phyloP scores from a whole-genome alignment of 2,888 invertebrate genomes.

The Villa cingulata region DNA sequence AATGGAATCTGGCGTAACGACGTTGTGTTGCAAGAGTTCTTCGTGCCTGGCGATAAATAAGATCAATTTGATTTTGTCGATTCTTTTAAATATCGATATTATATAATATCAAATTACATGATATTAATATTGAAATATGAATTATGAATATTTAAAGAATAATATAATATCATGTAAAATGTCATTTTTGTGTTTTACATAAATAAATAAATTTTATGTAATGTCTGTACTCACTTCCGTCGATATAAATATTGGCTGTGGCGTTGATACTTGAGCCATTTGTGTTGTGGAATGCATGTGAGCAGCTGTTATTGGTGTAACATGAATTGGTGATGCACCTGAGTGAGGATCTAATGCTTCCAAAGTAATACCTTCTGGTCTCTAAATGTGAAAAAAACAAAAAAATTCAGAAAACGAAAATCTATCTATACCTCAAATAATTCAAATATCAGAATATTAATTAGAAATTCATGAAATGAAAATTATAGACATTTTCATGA shows the following conservation, averaged over 20 bases:
- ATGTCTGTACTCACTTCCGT: slow-evolving; percentile 27
- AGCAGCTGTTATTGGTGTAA: slow-evolving; percentile 36
- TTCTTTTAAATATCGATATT: no score
- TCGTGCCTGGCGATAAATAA: slow-evolving; percentile 23
- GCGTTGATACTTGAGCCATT: slow-evolving; percentile 41
- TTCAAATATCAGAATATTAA: no score
- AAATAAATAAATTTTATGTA: no score
- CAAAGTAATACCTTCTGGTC: slow-evolving; percentile 32
- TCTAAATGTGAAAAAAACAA: slow-evolving; percentile 16
- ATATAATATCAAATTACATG: not conserved
- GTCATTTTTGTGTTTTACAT: no score
- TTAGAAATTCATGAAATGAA: no score
- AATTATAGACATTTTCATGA: no score
- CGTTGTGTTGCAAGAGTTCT: slow-evolving; percentile 39
- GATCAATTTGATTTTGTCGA: slow-evolving; percentile 21
- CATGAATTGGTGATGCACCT: slow-evolving; percentile 32
- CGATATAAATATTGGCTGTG: slow-evolving; percentile 37
- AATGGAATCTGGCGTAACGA: slow-evolving; percentile 40
- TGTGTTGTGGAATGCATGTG: slow-evolving; percentile 35
- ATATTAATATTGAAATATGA: no score
- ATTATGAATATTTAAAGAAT: no score
- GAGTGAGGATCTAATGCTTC: slow-evolving; percentile 33
- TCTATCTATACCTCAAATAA: no score
- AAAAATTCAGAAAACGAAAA: no score
- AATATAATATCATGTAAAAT: no score